Base-by-base conservation (phyloP, 2,888 invertebrate genomes). In the Melolontha melolontha region DNA sequence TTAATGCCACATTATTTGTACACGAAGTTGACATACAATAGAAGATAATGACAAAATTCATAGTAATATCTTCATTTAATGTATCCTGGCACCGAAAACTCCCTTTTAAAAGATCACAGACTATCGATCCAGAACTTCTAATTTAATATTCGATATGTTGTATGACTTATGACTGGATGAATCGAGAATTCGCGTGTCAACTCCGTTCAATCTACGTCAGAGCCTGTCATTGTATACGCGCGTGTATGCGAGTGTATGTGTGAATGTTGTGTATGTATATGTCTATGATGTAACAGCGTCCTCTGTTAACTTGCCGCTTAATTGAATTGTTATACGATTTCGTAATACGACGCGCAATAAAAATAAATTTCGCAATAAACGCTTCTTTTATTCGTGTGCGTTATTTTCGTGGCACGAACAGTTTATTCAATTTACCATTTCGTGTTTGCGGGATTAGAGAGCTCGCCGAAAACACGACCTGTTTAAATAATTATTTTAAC, bases 121-220 rank as follows among this genome's bases (percentile, higher is more conserved):
- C 5, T 62, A 62, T 62, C 59, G 59, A 62, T 62, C 59, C 29
- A 34, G 2, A 47, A 47, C 8, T 47, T 62, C 59, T 62, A 62
- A 62, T 62, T 62, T 62, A 62, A 62, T 62, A 62, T 62, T 47
- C 59, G 59, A 62, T 47, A 47, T 62, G 59, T 47, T 62, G 34
- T 34, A 39, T 47, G 59, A 62, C 59, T 42, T 57, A 47, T 16
- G 47, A 17, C 14, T 39, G 47, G 22, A 34, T 34, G 59, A 62
- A 62, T 62, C 17, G 47, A 11, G 34, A 34, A 62, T 62, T 62
- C 34, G 59, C 59, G 59, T 62, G 59, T 34, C 16, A 34, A 34
- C 47, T n/a, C n/a, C 16, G 14, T 49, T 47, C 59, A 34, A 47
- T 39, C 47, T 16, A 34, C 34, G 34, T 34, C 34, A 34, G 34